These are phyloP conservation scores for Riparia riparia DNA, from an alignment of 2,113 vertebrate species.

Conservation along the genomic window DNA sequence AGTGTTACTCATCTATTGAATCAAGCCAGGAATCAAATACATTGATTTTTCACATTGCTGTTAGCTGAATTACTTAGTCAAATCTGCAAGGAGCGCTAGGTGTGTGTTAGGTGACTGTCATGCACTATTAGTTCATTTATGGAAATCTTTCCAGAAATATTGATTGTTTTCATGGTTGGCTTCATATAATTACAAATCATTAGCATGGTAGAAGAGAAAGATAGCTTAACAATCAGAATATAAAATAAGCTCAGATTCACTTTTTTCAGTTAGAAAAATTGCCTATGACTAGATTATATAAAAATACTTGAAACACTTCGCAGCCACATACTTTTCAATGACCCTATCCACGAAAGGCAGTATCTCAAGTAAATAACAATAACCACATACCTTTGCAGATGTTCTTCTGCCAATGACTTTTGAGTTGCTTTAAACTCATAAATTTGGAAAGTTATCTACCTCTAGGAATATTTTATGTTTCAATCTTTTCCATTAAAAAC, in stretches of 20 bases:
- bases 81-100: constrained; percentile 35
- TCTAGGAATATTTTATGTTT: not conserved
- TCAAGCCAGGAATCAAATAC: constrained; percentile 5
- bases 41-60: constrained; percentile 21
- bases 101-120: constrained; percentile 5
- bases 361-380: not conserved
- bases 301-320: not conserved
- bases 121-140: constrained; percentile 35
- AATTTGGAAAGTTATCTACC: not conserved
- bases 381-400: not conserved
- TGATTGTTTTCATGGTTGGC: constrained; percentile 31
- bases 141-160: constrained; percentile 49
- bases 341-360: not conserved
- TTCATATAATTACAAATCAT: constrained; percentile 39
- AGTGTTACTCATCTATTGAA: not conserved
- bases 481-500: not conserved
- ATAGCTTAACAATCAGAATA: constrained; percentile 3
- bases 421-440: not conserved
- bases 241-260: not conserved
- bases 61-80: constrained; percentile 28
- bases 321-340: not conserved
- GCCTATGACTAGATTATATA: not conserved
- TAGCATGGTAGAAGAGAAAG: constrained; percentile 40
- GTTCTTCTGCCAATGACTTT: not conserved
- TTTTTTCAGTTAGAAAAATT: constrained; percentile 1